A percentile compares a stretch with the other conserved stretches of the same genome.
These are phyloP conservation scores for Halotydeus destructor DNA, from an alignment of 1,140 invertebrate species.

Conservation along the genomic window DNA sequence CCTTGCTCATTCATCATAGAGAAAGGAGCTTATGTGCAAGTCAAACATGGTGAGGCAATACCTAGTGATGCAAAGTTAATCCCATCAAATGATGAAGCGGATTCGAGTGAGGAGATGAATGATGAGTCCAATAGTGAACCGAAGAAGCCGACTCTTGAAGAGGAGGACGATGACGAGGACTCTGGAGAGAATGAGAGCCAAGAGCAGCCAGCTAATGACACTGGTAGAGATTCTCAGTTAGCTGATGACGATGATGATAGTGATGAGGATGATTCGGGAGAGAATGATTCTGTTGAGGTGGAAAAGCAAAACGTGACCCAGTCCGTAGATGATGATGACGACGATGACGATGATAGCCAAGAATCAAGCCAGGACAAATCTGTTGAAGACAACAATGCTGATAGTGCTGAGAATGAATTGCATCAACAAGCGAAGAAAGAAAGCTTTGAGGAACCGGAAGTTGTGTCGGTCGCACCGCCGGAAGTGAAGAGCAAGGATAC, in stretches of 20 bases:
- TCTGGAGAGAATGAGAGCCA: no score
- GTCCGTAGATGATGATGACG: constrained; percentile 13
- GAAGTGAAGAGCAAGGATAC: constrained; percentile 11
- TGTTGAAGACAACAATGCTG: constrained; percentile 7
- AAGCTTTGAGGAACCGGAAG: constrained; percentile 13
- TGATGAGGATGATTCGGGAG: constrained; percentile 14
- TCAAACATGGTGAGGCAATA: no score
- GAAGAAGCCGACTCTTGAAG: neutral
- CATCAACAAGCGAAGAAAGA: constrained; percentile 7
- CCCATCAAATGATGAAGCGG: constrained; percentile 7
- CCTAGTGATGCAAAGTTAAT: no score
- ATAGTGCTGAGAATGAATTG: constrained; percentile 2
- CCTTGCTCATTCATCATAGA: no score
- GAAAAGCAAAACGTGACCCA: neutral
- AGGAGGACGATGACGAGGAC: no score
- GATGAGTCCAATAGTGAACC: constrained; percentile 10
- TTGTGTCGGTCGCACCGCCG: constrained; percentile 14
- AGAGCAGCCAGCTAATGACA: no score
- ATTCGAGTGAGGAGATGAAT: constrained; percentile 11
- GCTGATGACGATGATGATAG: constrained; percentile 14
- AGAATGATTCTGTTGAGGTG: constrained; percentile 11
- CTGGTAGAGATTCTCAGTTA: neutral
- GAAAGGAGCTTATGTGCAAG: no score
- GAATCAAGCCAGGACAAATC: constrained; percentile 9
- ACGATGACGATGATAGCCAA: constrained; percentile 9